Evolutionary conservation across 2,797 vertebrate species (phyloP).

Genomic region (Menidia menidia): DNA sequence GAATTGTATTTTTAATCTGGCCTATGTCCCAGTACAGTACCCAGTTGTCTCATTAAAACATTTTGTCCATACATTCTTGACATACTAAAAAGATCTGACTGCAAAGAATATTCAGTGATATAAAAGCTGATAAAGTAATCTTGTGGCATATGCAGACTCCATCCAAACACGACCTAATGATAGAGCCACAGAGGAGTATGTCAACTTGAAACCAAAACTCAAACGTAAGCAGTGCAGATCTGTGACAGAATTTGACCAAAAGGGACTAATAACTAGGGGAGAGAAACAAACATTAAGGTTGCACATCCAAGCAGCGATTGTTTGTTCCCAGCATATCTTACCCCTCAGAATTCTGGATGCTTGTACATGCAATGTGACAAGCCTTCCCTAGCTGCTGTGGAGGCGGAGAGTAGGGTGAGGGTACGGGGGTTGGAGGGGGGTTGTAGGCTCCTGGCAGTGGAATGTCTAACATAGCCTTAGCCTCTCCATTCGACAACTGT

Average conservation of each 20-base stretch:
- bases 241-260: conserved; percentile 80
- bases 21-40: not conserved
- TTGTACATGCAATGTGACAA: conserved; percentile 81
- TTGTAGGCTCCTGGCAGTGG: conserved; percentile 48
- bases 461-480: conserved; percentile 64
- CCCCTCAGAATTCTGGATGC: conserved; percentile 62
- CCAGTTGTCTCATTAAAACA: conserved; percentile 53
- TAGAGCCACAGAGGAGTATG: conserved; percentile 57
- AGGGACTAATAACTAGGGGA: conserved; percentile 67
- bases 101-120: conserved; percentile 46
- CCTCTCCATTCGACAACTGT: conserved; percentile 42
- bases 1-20: not conserved
- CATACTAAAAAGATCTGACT: conserved; percentile 38
- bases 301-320: conserved; percentile 47
- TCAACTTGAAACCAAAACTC: conserved; percentile 68
- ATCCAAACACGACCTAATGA: conserved; percentile 49
- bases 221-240: conserved; percentile 58
- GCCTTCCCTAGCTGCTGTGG: conserved; percentile 78
- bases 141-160: conserved; percentile 38
- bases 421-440: not conserved
- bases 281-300: conserved; percentile 45
- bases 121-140: conserved; percentile 45
- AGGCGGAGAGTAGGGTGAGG: conserved; percentile 16
- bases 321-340: conserved; percentile 66
- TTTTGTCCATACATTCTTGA: conserved; percentile 30